Conservation (phyloP, 2,888 invertebrate species). For the Leptopterna dolabrata region DNA sequence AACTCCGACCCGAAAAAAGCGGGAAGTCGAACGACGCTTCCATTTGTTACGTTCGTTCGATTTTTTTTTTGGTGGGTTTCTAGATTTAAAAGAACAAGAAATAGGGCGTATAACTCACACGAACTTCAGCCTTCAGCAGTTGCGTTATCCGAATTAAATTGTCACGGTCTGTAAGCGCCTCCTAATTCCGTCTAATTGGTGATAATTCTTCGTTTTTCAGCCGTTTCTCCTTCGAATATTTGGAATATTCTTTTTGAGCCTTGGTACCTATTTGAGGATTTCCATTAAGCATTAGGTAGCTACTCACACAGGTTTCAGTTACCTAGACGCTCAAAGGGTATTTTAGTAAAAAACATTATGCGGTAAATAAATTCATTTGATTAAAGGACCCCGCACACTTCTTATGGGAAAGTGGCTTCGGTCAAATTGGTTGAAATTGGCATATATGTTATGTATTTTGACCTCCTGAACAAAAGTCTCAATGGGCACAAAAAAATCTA, state of each 20-base stretch:
- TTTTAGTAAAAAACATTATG: no score
- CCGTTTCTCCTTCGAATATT: background rate
- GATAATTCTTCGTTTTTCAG: background rate
- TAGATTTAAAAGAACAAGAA: background rate
- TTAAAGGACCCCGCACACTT: no score
- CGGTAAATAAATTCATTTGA: no score
- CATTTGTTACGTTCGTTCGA: background rate
- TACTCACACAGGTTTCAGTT: no score
- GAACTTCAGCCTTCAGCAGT: background rate
- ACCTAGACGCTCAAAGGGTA: no score
- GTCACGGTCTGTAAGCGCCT: conserved; percentile 4
- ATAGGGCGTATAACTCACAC: background rate
- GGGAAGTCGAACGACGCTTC: background rate
- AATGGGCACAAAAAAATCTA: no score
- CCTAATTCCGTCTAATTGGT: conserved; percentile 4
- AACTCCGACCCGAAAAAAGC: background rate
- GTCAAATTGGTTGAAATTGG: no score
- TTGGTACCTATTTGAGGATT: no score
- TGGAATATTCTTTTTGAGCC: background rate
- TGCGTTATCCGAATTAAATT: conserved; percentile 9
- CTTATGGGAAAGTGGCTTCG: no score
- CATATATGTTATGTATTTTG: no score
- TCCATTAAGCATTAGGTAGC: no score
- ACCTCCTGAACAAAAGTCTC: no score
- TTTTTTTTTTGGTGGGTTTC: background rate